A percentile compares a stretch with the other conserved stretches of the same genome.
Evolutionary conservation across 1,140 invertebrate genomes (phyloP).

Genomic region (Micrasema minimum): DNA sequence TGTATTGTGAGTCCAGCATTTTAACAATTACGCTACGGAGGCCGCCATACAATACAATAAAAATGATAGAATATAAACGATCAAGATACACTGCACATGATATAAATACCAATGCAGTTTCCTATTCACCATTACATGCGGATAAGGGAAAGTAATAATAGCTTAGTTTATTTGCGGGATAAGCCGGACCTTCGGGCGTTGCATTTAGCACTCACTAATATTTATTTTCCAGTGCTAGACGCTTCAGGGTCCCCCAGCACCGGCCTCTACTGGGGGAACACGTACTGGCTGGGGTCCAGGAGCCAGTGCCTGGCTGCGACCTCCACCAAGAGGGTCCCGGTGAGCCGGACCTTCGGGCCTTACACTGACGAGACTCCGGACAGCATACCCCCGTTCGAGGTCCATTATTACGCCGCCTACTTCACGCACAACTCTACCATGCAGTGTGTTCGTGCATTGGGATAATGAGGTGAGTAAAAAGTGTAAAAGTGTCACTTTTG

Average conservation of each 20-base stretch:
- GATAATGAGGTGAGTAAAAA: constrained; percentile 41
- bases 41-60: no score
- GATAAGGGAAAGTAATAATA: no score
- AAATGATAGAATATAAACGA: no score
- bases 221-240: constrained; percentile 62
- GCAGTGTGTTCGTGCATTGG: constrained; percentile 36
- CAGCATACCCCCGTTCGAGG: constrained; percentile 35
- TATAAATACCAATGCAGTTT: no score
- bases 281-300: constrained; percentile 65
- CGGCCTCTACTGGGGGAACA: constrained; percentile 65
- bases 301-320: constrained; percentile 58
- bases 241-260: constrained; percentile 61
- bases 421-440: constrained; percentile 42
- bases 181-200: background rate
- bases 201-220: background rate
- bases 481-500: no score
- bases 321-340: constrained; percentile 53
- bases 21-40: no score
- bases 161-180: no score
- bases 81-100: no score
- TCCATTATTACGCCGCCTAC: constrained; percentile 45
- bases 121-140: no score
- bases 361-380: constrained; percentile 32
- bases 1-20: no score
- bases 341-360: constrained; percentile 44